Evolutionary conservation across 2,888 invertebrate genomes (phyloP).

Genomic region (Ennomos erosarius): DNA sequence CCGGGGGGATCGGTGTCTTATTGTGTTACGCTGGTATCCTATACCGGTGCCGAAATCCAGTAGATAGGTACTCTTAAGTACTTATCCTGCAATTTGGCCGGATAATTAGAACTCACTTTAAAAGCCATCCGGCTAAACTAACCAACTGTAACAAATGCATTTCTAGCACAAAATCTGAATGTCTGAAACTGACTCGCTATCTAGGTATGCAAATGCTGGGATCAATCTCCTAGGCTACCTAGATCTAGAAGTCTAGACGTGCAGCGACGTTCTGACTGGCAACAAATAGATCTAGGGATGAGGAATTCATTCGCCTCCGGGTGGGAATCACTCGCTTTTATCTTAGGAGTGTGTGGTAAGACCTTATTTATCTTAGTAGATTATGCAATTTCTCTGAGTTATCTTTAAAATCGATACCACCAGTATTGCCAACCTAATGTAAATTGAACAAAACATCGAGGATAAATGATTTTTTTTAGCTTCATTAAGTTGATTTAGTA

Average conservation of each 20-base stretch:
- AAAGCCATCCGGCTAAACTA: conserved; percentile 12
- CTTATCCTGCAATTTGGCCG: background rate
- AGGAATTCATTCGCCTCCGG: conserved; percentile 42
- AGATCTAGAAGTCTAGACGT: conserved; percentile 39
- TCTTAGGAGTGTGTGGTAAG: conserved; percentile 13
- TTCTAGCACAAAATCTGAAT: conserved; percentile 16
- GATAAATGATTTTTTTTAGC: too few species aligned
- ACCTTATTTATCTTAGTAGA: background rate
- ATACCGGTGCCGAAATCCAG: too few species aligned
- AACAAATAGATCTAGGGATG: conserved; percentile 53
- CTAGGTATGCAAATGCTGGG: conserved; percentile 63
- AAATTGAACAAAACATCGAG: too few species aligned
- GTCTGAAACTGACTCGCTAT: conserved; percentile 42
- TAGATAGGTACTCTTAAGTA: background rate
- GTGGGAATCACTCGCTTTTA: conserved; percentile 5
- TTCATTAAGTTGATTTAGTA: too few species aligned
- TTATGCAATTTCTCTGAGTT: too few species aligned
- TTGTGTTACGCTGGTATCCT: too few species aligned
- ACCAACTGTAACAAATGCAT: background rate
- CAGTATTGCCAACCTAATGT: too few species aligned
- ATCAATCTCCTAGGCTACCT: conserved; percentile 60
- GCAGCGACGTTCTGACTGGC: conserved; percentile 39
- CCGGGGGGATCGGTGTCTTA: too few species aligned
- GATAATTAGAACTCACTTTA: background rate
- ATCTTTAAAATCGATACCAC: too few species aligned